Conservation (phyloP, 2,888 invertebrate genomes). For the Orchesella flavescens region DNA sequence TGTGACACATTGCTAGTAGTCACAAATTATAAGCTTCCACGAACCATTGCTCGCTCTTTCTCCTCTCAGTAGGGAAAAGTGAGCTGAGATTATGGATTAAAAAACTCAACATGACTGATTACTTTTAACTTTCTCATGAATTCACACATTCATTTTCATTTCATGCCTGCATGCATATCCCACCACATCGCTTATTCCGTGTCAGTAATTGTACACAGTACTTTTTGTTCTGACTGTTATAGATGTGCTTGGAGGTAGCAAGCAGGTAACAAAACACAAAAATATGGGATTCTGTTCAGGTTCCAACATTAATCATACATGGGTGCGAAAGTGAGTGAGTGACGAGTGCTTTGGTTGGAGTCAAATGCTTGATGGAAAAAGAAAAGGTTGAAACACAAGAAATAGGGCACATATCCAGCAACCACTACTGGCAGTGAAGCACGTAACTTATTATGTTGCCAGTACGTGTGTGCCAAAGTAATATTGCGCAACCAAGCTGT, state of each 20-base stretch:
- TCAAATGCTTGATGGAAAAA: conserved; percentile 10
- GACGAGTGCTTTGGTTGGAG: conserved; percentile 7
- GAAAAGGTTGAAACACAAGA: background rate
- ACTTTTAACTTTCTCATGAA: conserved; percentile 15
- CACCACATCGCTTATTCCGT: background rate
- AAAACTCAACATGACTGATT: conserved; percentile 33
- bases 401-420: conserved; percentile 12
- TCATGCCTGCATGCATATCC: conserved; percentile 20
- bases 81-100: conserved; percentile 22
- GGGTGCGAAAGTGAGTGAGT: conserved; percentile 40
- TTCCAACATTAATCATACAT: conserved; percentile 49
- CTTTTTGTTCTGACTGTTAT: too few relatives aligned
- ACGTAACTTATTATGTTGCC: too few relatives aligned
- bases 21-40: too few relatives aligned
- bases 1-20: too few relatives aligned
- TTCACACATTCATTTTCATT: conserved; percentile 14
- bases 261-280: conserved; percentile 8
- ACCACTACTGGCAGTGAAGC: too few relatives aligned
- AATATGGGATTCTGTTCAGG: conserved; percentile 28
- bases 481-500: too few relatives aligned
- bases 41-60: background rate
- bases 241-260: too few relatives aligned
- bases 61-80: background rate
- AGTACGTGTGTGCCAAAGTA: too few relatives aligned
- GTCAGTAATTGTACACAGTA: background rate